A percentile compares a stretch with the other conserved stretches of the same genome.
Conservation (phyloP, 2,888 invertebrate species). For the Stegana nigrithorax region DNA sequence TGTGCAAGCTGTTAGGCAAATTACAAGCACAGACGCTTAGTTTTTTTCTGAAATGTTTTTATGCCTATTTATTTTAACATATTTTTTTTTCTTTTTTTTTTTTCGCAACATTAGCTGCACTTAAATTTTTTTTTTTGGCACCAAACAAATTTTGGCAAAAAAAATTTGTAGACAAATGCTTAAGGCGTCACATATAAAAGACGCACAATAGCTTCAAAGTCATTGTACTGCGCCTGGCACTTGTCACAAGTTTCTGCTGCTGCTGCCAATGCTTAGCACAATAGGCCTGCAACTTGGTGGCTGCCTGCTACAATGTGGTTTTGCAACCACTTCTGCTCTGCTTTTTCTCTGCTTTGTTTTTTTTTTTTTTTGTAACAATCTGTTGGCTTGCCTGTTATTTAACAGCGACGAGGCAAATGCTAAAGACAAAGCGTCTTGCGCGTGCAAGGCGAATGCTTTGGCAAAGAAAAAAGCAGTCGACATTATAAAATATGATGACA, state of each 20-base stretch:
- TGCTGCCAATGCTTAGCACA: neutral
- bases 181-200: no score
- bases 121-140: no score
- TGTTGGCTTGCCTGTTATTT: neutral
- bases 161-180: no score
- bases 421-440: neutral
- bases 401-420: conserved; percentile 13
- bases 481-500: conserved; percentile 34
- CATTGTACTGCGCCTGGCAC: conserved; percentile 4
- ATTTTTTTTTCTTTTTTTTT: no score
- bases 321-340: no score
- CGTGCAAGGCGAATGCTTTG: conserved; percentile 24
- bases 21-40: no score
- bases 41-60: no score
- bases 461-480: conserved; percentile 10
- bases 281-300: neutral
- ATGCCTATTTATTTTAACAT: no score
- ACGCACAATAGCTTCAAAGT: no score
- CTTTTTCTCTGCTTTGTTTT: neutral
- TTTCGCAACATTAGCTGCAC: no score
- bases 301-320: neutral
- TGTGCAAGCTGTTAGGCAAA: no score
- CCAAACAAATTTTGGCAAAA: no score
- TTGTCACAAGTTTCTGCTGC: conserved; percentile 17
- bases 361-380: conserved; percentile 19